Evolutionary conservation across 2,113 vertebrate species (phyloP), one percentile per base, ranked within the genome.

Genomic region (Aegotheles bennettii): DNA sequence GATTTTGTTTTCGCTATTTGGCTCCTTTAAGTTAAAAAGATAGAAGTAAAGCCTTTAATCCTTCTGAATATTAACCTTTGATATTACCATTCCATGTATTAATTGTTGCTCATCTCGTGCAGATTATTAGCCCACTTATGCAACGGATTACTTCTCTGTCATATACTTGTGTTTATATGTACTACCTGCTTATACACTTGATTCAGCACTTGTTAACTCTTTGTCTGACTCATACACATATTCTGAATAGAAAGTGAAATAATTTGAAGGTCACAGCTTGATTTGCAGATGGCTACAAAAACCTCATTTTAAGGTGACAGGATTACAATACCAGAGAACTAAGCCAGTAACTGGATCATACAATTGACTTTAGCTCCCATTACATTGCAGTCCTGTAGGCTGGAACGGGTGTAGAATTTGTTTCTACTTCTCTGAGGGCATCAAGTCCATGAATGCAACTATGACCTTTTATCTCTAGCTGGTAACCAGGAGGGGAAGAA

Each of bases 401-500:
- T 88, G 42, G 16, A 78, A 50, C 14, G 36, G 11, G 14, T 63
- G 24, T 56, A 92, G 92, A 90, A 87, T 53, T 70, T 84, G 8
- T 42, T 38, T 42, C 51, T 16, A 84, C 21, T 35, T 92, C 56
- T 93, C 36, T 81, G 73, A 96, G 94, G 63, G 59, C 56, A 96
- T 19, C 45, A 67, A 76, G n/a, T 35, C 75, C 29, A 13, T n/a
- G 29, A 95, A 86, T 54, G 67, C 43, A 85, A 60, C 70, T n/a
- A 73, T 68, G 36, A 85, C 20, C 36, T 95, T 96, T 78, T 92
- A 92, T 92, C 35, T 56, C 43, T 80, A 69, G 25, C 24, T 95
- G 33, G 35, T 75, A 76, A 86, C 53, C 38, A 42, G 24, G 18
- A 80, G 50, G 69, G 50, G 69, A 51, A 70, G 93, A 57, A 56